These are phyloP conservation scores for Vipera latastei DNA, from an alignment of 2,797 vertebrate genomes.

Conservation along the genomic window DNA sequence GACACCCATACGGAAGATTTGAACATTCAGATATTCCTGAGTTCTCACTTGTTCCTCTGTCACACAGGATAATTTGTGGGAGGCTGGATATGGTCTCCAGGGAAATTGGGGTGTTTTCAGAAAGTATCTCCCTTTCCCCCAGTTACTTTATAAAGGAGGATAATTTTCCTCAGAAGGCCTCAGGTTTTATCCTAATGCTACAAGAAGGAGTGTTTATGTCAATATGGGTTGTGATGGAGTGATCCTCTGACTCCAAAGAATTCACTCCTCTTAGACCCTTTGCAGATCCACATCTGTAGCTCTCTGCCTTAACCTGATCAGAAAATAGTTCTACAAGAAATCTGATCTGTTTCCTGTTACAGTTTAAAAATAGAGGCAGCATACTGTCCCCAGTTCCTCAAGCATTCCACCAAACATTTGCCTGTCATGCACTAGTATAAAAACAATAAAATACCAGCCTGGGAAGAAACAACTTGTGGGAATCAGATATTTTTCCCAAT, in stretches of 20 bases:
- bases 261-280: neutral
- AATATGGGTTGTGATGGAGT: neutral
- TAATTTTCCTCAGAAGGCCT: neutral
- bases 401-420: constrained; percentile 8
- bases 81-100: neutral
- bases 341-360: neutral
- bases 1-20: fast-evolving
- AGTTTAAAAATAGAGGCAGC: constrained; percentile 10
- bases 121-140: constrained; percentile 12
- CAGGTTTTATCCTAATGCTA: neutral
- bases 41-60: neutral
- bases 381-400: neutral
- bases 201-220: neutral
- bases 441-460: constrained; percentile 3
- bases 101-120: constrained; percentile 43
- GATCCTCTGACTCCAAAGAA: neutral
- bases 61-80: neutral
- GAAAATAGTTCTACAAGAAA: neutral
- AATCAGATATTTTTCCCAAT: neutral
- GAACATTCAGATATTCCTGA: fast-evolving
- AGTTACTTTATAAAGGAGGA: constrained; percentile 13
- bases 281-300: neutral
- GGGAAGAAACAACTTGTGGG: neutral
- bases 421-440: constrained; percentile 1
- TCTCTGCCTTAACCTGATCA: neutral